Percentiles rank a stretch among this genome's conserved stretches.
Evolutionary conservation across 1,140 invertebrate species (phyloP).

Genomic region (Dinoponera quadriceps): DNA sequence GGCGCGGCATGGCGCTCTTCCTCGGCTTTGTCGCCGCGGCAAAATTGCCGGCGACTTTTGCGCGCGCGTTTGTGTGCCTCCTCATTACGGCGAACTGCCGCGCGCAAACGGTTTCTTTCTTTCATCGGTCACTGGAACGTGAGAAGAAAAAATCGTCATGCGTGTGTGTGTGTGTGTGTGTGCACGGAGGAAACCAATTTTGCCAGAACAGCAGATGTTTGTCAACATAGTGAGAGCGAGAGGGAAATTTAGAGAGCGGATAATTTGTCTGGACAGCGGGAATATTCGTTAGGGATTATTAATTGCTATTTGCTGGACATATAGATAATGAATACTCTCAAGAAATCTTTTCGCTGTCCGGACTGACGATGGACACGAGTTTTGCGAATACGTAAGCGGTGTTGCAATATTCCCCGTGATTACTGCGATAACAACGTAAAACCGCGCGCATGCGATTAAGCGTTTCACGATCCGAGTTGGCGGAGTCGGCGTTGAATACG

Average conservation of each 20-base stretch:
- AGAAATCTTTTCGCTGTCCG: too few species aligned
- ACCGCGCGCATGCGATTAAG: background rate
- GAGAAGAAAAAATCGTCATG: conserved; percentile 18
- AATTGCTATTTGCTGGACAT: background rate
- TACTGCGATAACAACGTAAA: background rate
- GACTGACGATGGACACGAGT: background rate
- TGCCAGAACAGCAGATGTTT: too few species aligned
- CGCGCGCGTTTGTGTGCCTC: background rate
- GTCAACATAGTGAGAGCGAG: too few species aligned
- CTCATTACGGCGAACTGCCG: background rate
- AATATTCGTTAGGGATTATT: too few species aligned
- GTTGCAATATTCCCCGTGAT: background rate
- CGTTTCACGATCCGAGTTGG: background rate
- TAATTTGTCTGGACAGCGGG: background rate
- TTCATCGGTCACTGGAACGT: conserved; percentile 37
- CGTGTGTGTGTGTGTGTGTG: background rate
- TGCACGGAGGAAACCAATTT: too few species aligned
- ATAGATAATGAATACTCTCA: background rate
- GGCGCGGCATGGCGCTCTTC: conserved; percentile 28
- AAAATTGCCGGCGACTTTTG: background rate
- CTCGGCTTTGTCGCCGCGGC: conserved; percentile 19
- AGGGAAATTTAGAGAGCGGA: background rate
- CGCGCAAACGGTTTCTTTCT: background rate
- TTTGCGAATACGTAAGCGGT: conserved; percentile 4
- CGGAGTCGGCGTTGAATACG: too few species aligned